Conservation (phyloP, 2,113 vertebrate genomes). For the Calyptommatus sinebrachiatus region DNA sequence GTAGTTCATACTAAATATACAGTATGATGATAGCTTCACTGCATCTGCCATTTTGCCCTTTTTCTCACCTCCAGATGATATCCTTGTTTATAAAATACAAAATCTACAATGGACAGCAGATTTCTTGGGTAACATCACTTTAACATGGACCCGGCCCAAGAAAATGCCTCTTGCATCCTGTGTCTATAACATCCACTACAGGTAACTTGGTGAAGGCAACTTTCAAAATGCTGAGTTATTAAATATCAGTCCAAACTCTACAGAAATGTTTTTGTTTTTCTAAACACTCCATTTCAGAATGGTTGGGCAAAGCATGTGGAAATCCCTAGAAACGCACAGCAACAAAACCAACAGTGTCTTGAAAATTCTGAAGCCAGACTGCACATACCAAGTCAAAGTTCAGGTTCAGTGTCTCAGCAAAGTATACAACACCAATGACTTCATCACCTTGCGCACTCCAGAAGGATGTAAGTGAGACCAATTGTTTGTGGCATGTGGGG, state of each 20-base stretch:
- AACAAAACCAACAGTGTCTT: constrained; percentile 86
- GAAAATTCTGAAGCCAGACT: constrained; percentile 87
- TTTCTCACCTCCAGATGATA: constrained; percentile 71
- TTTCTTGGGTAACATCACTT: constrained; percentile 82
- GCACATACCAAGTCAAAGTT: constrained; percentile 92
- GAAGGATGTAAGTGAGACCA: constrained; percentile 86
- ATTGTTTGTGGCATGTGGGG: background rate
- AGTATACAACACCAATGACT: constrained; percentile 87
- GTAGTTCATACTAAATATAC: background rate
- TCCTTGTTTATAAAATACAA: constrained; percentile 89
- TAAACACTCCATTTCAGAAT: constrained; percentile 63
- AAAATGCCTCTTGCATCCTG: constrained; percentile 85
- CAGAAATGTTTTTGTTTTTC: background rate
- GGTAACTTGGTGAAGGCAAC: constrained; percentile 65
- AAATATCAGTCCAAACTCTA: background rate
- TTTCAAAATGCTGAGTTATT: background rate
- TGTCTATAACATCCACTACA: constrained; percentile 89
- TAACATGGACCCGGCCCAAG: constrained; percentile 91
- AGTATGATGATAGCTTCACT: background rate
- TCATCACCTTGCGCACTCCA: constrained; percentile 85
- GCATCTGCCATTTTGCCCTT: background rate
- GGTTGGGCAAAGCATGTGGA: constrained; percentile 87
- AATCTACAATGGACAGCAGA: constrained; percentile 93
- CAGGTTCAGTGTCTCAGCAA: constrained; percentile 91
- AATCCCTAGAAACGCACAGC: constrained; percentile 88